These are phyloP conservation scores for Calephelis virginiensis DNA, from an alignment of 1,140 invertebrate species.

Conservation along the genomic window DNA sequence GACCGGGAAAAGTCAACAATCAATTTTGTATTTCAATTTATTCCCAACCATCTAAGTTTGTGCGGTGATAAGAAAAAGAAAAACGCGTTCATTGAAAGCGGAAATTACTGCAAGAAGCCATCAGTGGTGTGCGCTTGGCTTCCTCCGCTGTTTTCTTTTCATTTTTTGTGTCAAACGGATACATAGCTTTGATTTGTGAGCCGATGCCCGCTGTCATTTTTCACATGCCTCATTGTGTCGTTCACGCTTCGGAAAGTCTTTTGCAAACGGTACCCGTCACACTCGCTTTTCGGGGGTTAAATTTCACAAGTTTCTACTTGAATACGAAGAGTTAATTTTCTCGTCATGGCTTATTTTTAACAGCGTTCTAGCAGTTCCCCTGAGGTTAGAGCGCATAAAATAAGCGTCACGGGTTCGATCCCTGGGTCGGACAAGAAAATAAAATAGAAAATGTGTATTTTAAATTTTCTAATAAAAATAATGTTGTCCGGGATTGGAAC, in stretches of 20 bases:
- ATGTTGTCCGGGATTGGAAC: no score
- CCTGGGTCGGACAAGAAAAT: no score
- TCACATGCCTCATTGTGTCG: slow-evolving; percentile 58
- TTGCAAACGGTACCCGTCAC: slow-evolving; percentile 44
- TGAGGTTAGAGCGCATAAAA: no score
- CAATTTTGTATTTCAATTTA: slow-evolving; percentile 80
- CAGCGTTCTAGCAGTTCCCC: no score
- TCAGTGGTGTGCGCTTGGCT: slow-evolving; percentile 71
- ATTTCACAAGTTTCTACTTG: slow-evolving; percentile 13
- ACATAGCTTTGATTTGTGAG: slow-evolving; percentile 67
- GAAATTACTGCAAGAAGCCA: slow-evolving; percentile 79
- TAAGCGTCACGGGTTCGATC: no score
- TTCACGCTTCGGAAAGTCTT: slow-evolving; percentile 44
- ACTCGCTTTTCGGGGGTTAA: slow-evolving; percentile 38
- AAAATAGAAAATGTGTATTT: no score
- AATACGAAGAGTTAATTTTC: no score
- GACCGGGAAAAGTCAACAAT: slow-evolving; percentile 78
- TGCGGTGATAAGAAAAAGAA: slow-evolving; percentile 76
- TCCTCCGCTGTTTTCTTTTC: slow-evolving; percentile 55
- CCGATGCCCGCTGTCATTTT: slow-evolving; percentile 56
- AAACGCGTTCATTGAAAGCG: slow-evolving; percentile 77
- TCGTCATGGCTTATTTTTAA: no score
- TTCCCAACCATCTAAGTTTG: slow-evolving; percentile 77
- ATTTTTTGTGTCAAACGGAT: slow-evolving; percentile 48
- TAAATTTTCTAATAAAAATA: no score